Evolutionary conservation across 2,888 invertebrate genomes (phyloP).

Genomic region (Zaprionus lineosus): DNA sequence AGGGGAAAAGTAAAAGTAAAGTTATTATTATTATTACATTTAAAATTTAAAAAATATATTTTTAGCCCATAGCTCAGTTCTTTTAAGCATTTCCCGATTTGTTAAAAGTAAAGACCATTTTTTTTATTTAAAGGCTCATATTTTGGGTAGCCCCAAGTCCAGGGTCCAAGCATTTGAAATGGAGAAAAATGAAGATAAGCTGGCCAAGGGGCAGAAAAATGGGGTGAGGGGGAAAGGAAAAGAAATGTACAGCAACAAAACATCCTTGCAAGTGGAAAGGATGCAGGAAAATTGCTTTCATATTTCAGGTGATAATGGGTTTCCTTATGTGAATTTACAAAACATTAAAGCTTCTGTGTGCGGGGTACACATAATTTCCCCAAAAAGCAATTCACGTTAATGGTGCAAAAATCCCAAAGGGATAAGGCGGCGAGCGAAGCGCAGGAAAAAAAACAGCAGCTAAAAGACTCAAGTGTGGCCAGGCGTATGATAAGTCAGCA

Average conservation of each 20-base stretch:
- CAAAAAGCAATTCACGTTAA: conserved; percentile 81
- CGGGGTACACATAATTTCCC: conserved; percentile 79
- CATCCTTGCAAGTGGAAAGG: conserved; percentile 48
- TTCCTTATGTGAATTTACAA: conserved; percentile 82
- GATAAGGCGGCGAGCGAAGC: conserved; percentile 63
- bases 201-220: conserved; percentile 30
- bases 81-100: too few species aligned
- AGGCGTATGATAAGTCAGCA: background rate
- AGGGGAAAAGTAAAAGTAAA: too few species aligned
- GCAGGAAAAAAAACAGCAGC: conserved; percentile 46
- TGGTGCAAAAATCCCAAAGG: conserved; percentile 78
- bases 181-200: conserved; percentile 35
- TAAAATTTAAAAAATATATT: too few species aligned
- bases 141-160: too few species aligned
- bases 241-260: conserved; percentile 7
- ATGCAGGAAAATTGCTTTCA: conserved; percentile 79
- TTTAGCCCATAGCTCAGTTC: too few species aligned
- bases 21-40: too few species aligned
- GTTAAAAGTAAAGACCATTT: too few species aligned
- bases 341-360: conserved; percentile 75
- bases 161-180: background rate
- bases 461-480: background rate
- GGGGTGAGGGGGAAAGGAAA: conserved; percentile 16
- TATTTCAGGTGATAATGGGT: conserved; percentile 82
- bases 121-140: too few species aligned